Percentiles rank a stretch among this genome's conserved stretches.
Conservation (phyloP, 2,888 invertebrate genomes). For the Torymus tubicola region DNA sequence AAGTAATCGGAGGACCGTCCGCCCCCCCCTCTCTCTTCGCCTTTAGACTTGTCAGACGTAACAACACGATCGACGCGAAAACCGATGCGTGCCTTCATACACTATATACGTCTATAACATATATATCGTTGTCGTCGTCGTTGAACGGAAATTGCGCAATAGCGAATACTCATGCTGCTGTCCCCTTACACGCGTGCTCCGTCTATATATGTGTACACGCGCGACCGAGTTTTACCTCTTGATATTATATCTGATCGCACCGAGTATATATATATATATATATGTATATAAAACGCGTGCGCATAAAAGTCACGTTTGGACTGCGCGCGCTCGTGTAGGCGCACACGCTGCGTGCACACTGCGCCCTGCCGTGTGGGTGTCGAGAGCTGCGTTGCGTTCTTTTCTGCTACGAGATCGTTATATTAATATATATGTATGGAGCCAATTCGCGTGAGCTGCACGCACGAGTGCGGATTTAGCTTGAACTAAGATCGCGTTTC, state of each 20-base stretch:
- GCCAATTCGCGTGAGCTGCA: neutral
- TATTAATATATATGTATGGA: neutral
- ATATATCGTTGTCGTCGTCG: neutral
- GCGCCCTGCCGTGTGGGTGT: neutral
- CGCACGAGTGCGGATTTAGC: neutral
- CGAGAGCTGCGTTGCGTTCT: neutral
- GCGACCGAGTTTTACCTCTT: slow-evolving; percentile 14
- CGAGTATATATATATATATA: neutral
- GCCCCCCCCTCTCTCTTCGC: too few relatives aligned
- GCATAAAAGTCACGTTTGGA: slow-evolving; percentile 3
- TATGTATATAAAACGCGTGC: neutral
- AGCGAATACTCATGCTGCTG: neutral
- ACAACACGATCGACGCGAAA: too few relatives aligned
- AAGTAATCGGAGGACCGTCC: too few relatives aligned
- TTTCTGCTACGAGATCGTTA: neutral
- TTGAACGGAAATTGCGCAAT: slow-evolving; percentile 46
- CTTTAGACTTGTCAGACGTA: too few relatives aligned
- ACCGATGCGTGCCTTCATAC: too few relatives aligned
- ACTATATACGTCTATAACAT: too few relatives aligned
- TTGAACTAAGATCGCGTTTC: slow-evolving; percentile 16
- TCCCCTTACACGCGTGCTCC: neutral
- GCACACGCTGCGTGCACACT: neutral
- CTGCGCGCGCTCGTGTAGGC: neutral
- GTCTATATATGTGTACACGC: neutral
- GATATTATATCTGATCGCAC: slow-evolving; percentile 11